Percentiles rank a stretch among this genome's conserved stretches.
Evolutionary conservation across 2,888 invertebrate species (phyloP).

Genomic region (Ectemnius lituratus): DNA sequence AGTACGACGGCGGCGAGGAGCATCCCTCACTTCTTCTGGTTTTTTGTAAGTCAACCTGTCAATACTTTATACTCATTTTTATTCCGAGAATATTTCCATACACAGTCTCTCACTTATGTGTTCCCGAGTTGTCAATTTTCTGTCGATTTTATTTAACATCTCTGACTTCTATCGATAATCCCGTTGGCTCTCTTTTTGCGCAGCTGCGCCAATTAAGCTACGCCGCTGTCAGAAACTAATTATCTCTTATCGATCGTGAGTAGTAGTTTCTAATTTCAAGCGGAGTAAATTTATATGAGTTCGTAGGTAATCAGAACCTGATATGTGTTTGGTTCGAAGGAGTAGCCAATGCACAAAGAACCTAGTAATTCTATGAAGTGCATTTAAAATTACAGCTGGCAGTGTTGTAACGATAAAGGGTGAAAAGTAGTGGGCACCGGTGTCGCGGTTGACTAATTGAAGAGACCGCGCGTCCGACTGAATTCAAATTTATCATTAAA

Average conservation of each 20-base stretch:
- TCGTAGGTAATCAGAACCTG: conserved; percentile 2
- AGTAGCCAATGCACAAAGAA: not conserved
- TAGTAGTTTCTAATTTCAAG: conserved; percentile 33
- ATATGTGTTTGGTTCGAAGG: too few species aligned
- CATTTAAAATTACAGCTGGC: conserved; percentile 12
- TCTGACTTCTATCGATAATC: not conserved
- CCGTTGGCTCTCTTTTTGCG: too few species aligned
- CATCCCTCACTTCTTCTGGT: conserved; percentile 87
- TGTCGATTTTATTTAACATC: not conserved
- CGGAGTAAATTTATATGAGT: conserved; percentile 22
- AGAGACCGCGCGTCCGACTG: conserved; percentile 20
- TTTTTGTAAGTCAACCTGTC: conserved; percentile 81
- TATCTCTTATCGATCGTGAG: not conserved
- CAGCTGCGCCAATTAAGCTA: not conserved
- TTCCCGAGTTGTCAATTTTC: not conserved
- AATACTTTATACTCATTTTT: not conserved
- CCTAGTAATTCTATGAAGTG: conserved; percentile 11
- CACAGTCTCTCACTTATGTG: not conserved
- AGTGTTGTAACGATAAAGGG: too few species aligned
- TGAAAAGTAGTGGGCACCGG: too few species aligned
- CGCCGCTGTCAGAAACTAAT: conserved; percentile 8
- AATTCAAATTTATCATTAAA: conserved; percentile 42
- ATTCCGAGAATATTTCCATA: too few species aligned
- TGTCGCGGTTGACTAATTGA: conserved; percentile 16
- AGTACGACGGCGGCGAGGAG: conserved; percentile 84